Base-by-base conservation (phyloP, 2,888 invertebrate genomes). In the Himalopsyche kuldschensis region DNA sequence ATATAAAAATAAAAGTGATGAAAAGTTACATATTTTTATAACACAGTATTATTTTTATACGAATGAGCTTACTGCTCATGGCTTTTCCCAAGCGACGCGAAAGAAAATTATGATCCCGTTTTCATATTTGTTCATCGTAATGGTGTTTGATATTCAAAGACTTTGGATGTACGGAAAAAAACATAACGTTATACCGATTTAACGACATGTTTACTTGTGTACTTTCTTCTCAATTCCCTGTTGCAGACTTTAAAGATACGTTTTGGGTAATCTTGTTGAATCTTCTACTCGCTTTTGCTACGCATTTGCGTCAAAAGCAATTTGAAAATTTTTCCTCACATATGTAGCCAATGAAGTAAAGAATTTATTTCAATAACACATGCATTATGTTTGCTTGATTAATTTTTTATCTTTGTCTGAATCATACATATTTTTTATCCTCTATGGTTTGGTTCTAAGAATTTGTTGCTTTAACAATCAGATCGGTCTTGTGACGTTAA, bases 61-160 rank as follows among this genome's bases (percentile, higher is more conserved):
- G 69, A 27, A 69, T 69, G 30, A 69, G 69, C 69, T 69, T 69
- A 69, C 20, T 27, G 30, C 69, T 69, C 69, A 69, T 69, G 27
- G 69, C 69, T 69, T 69, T 69, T 69, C 69, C 69, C 69, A 69
- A 69, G 69, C 69, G 69, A 11, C 69, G 69, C 69, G 4, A 27
- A 69, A 27, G 69, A 69, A 69, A 69, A 69, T 69, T 69, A 69
- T 69, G 69, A 69, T 69, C 69, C 15, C 69, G 69, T 69, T 69
- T 69, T 69, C 69, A 69, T 69, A 69, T 69, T 69, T 69, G 69
- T 69, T 69, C 69, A 69, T 69, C 69, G 69, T 69, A 69, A 69
- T 69, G 27, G 69, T 69, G 69, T 69, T 69, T 69, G 69, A 69
- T 69, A 69, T 69, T 69, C 69, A 69, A 69, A 69, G 69, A 69